Evolutionary conservation across 2,888 invertebrate genomes (phyloP), one percentile per base, ranked within the genome.

Genomic region (Dynastes tityus): DNA sequence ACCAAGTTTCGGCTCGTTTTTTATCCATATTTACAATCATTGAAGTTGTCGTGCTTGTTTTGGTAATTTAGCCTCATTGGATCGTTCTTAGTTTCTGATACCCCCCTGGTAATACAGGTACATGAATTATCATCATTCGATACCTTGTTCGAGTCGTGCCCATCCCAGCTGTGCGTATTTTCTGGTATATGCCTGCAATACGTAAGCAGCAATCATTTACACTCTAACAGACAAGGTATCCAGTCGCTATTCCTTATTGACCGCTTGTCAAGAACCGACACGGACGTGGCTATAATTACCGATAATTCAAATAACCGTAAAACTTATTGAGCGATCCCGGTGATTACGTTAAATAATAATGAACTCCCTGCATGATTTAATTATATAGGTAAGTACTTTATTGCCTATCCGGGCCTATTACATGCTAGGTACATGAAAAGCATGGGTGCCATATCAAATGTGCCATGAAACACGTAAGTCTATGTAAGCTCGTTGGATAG

Each of bases 361-460:
- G 27, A 74, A 74, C 61, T 68, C 68, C 29, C 68, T 40, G 45
- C 61, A 74, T 74, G 73, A 74, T 74, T 61, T 74, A 74, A 74
- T 74, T 74, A 74, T 74, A 61, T 63, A 74, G 73, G 73, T 61
- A 74, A 74, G 29, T 74, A 61, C 58, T 61, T 61, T 61, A 74
- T 74, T 74, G 73, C 73, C 61, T 61, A 74, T 74, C 49, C 58
- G 45, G 22, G n/a, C 5, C 45, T 45, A 74, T 63, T 74, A 74
- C 37, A 45, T 9, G 73, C 61, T 74, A 32, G 61, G 45, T 63
- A 6, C 61, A 61, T 74, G 45, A 49, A 61, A 61, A 61, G 37
- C 49, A 27, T 74, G 27, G 58, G 73, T 61, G 40, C 73, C 73
- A 63, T 74, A 61, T 61, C 61, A 58, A 73, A 74, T 74, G 45